Evolutionary conservation across 2,888 invertebrate genomes (phyloP).

Genomic region (Pandemis cinnamomeana): DNA sequence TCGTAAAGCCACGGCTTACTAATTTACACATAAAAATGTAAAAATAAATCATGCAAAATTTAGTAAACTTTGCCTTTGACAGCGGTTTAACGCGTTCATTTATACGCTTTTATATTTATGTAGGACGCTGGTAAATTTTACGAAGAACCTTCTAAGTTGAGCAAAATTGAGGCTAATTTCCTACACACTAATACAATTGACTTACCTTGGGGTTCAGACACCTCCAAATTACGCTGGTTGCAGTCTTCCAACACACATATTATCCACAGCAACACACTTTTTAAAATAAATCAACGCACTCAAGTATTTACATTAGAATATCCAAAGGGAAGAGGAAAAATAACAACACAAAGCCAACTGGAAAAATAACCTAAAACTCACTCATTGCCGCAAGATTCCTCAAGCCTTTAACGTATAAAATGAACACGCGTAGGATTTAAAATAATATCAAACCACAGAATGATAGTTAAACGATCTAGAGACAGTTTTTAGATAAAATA

Average conservation of each 20-base stretch:
- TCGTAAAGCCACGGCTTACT: neutral
- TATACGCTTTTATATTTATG: neutral
- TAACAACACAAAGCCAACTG: slow-evolving; percentile 24
- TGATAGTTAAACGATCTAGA: slow-evolving; percentile 36
- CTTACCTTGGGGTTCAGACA: neutral
- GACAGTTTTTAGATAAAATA: slow-evolving; percentile 52
- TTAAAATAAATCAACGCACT: neutral
- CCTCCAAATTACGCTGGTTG: neutral
- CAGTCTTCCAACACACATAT: neutral
- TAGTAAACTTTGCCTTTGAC: too few species aligned
- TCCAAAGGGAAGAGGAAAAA: slow-evolving; percentile 13
- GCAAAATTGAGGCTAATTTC: neutral
- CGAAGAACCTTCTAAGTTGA: neutral
- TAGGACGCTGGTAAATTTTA: neutral
- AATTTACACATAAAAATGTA: neutral
- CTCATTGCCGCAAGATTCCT: slow-evolving; percentile 9
- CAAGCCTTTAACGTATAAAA: neutral
- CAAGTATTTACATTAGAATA: slow-evolving; percentile 23
- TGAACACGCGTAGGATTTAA: neutral
- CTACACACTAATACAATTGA: neutral
- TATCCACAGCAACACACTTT: neutral
- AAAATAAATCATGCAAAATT: too few species aligned
- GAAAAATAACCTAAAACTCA: slow-evolving; percentile 33
- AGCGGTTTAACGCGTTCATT: too few species aligned
- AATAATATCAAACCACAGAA: slow-evolving; percentile 15